Percentiles rank a stretch among this genome's conserved stretches.
Evolutionary conservation across 2,888 invertebrate species (phyloP).

Genomic region (Watsonalla binaria): DNA sequence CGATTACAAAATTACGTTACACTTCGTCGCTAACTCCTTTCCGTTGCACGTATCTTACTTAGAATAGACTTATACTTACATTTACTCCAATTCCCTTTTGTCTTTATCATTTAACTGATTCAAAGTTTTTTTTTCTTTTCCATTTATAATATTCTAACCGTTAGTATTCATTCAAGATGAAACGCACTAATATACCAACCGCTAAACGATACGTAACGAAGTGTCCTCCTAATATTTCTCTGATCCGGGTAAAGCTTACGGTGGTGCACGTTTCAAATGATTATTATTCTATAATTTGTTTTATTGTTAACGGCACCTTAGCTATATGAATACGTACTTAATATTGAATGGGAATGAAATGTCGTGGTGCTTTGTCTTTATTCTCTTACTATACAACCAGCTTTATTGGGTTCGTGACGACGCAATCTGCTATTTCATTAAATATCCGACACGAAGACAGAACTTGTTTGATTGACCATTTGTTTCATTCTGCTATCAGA

Average conservation of each 20-base stretch:
- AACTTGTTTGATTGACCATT: constrained; percentile 8
- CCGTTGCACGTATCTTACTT: no score
- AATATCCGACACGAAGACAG: constrained; percentile 13
- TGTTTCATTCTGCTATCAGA: not conserved
- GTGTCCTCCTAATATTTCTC: no score
- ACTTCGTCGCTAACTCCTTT: no score
- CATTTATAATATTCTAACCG: no score
- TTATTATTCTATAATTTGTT: constrained; percentile 10
- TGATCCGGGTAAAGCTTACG: no score
- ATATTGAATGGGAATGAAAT: constrained; percentile 35
- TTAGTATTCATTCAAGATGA: no score
- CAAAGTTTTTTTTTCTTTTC: no score
- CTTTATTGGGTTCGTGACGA: constrained; percentile 38
- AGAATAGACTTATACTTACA: no score
- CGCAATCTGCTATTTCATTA: constrained; percentile 31
- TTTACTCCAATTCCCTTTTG: no score
- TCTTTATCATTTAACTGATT: no score
- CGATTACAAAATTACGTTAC: not conserved
- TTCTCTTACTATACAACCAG: constrained; percentile 24
- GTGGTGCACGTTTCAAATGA: not conserved
- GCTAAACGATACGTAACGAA: no score
- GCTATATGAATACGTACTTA: constrained; percentile 29
- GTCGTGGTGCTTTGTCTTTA: constrained; percentile 24
- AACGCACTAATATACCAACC: no score
- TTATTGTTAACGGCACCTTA: constrained; percentile 48